phyloP scores from a whole-genome alignment of 2,113 vertebrate genomes.

The Morone saxatilis region DNA sequence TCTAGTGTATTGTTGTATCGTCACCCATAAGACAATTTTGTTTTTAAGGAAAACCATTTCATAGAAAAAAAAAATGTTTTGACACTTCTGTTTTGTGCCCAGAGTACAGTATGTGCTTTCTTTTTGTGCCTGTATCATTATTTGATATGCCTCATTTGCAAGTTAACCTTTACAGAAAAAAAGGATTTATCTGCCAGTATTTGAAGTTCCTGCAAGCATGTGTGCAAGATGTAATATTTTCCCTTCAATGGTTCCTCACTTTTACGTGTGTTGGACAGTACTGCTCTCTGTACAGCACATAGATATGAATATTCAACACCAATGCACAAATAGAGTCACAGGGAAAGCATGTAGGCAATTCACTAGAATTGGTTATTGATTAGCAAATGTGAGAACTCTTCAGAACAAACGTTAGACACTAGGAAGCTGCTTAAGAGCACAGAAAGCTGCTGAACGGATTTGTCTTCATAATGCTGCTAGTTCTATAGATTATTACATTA shows the following conservation, averaged over 20 bases:
- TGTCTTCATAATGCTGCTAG: conserved; percentile 70
- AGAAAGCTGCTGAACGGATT: conserved; percentile 62
- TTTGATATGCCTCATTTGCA: conserved; percentile 71
- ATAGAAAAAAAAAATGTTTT: conserved; percentile 27
- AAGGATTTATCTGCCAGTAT: conserved; percentile 49
- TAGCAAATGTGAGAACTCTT: conserved; percentile 39
- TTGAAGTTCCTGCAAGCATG: conserved; percentile 68
- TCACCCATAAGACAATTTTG: conserved; percentile 60
- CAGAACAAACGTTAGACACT: conserved; percentile 56
- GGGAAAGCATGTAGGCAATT: conserved; percentile 35
- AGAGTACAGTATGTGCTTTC: conserved; percentile 53
- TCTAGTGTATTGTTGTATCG: conserved; percentile 81
- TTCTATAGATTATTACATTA: conserved; percentile 60
- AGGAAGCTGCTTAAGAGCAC: conserved; percentile 54
- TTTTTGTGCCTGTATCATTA: conserved; percentile 67
- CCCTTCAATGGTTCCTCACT: conserved; percentile 40
- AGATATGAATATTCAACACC: conserved; percentile 62
- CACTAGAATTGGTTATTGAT: conserved; percentile 25
- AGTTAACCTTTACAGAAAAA: conserved; percentile 50
- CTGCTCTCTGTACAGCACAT: conserved; percentile 58
- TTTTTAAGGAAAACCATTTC: conserved; percentile 48
- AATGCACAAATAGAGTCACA: conserved; percentile 53
- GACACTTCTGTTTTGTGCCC: conserved; percentile 47
- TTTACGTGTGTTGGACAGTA: conserved; percentile 39
- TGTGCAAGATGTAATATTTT: conserved; percentile 55